These are phyloP conservation scores for Vombatus ursinus DNA, from an alignment of 2,113 vertebrate species.

Conservation along the genomic window DNA sequence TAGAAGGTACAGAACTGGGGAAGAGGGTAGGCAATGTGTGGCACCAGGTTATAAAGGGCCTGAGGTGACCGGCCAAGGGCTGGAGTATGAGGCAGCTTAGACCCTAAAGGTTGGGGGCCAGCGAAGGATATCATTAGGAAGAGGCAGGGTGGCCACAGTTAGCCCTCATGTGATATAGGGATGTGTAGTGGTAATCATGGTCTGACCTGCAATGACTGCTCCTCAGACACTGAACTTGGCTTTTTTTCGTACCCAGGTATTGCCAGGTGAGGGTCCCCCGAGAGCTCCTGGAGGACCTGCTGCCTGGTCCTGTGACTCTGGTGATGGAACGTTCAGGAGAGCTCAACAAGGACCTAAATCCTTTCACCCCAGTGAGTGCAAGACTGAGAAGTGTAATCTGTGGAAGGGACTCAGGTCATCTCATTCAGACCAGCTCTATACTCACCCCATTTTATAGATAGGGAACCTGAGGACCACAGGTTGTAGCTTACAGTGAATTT, in stretches of 20 bases:
- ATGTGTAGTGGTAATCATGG: background rate
- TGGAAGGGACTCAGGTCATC: accelerated
- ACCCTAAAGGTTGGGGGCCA: background rate
- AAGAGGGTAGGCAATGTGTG: background rate
- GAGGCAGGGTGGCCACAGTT: background rate
- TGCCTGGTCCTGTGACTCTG: constrained; percentile 95
- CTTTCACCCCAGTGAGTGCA: constrained; percentile 91
- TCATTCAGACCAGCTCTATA: background rate
- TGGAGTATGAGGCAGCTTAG: background rate
- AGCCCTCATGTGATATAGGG: background rate
- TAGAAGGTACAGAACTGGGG: background rate
- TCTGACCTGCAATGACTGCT: background rate
- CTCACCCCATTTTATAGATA: background rate
- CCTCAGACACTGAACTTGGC: background rate
- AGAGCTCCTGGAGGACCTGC: constrained; percentile 87
- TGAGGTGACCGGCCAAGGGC: background rate
- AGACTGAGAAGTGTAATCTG: background rate
- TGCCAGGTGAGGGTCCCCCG: constrained; percentile 90
- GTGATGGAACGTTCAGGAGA: constrained; percentile 89
- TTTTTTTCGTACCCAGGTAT: constrained; percentile 82
- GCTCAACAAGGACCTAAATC: constrained; percentile 93
- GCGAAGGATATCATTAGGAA: background rate
- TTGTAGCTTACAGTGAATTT: background rate
- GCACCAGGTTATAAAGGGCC: background rate
- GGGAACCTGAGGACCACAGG: too few species aligned